Evolutionary conservation across 2,888 invertebrate genomes (phyloP).

Genomic region (Agrenia bidenticulata): DNA sequence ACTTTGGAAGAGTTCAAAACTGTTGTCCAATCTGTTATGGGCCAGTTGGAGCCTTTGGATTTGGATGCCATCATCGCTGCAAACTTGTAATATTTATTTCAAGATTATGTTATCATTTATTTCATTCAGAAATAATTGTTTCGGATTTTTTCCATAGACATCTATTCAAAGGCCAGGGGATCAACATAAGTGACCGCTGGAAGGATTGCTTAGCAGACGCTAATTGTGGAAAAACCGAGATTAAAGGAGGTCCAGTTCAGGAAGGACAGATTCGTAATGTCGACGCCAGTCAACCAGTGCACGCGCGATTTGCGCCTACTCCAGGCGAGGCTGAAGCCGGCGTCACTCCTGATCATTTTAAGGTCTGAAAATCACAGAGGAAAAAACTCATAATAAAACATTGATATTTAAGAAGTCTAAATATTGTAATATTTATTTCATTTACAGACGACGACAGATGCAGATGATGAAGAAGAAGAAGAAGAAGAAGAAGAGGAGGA

Average conservation of each 20-base stretch:
- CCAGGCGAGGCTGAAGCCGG: no score
- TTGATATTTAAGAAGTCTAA: no score
- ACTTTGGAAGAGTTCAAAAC: constrained; percentile 47
- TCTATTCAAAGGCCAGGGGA: constrained; percentile 39
- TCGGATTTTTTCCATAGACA: constrained; percentile 23
- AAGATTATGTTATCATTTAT: neutral
- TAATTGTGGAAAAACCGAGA: constrained; percentile 35
- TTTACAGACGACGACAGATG: no score
- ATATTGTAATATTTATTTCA: no score
- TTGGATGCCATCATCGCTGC: constrained; percentile 40
- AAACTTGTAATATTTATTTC: constrained; percentile 33
- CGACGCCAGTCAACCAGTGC: no score
- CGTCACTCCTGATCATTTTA: no score
- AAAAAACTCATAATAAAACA: no score
- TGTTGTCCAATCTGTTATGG: constrained; percentile 37
- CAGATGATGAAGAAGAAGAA: no score
- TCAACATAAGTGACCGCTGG: constrained; percentile 43
- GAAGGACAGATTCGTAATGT: neutral
- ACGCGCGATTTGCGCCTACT: no score
- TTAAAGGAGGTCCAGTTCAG: constrained; percentile 26
- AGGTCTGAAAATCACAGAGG: no score
- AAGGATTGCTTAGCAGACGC: constrained; percentile 38
- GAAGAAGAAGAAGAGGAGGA: no score
- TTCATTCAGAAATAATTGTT: neutral
- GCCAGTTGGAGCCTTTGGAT: constrained; percentile 44